Evolutionary conservation across 1,140 invertebrate species (phyloP).

Genomic region (Asobara japonica): DNA sequence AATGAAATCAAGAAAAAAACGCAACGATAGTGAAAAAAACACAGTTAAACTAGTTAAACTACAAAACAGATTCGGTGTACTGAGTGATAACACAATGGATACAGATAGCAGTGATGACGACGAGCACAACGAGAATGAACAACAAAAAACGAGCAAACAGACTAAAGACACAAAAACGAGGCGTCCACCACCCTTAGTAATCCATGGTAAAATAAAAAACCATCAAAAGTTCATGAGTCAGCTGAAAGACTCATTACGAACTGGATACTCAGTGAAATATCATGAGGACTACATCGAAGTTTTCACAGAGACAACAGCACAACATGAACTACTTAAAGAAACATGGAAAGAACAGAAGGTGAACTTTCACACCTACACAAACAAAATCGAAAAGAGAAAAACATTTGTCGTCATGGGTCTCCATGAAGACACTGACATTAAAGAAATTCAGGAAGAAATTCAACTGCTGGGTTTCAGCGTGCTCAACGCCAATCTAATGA

Average conservation of each 20-base stretch:
- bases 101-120: no score
- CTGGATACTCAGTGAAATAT: background rate
- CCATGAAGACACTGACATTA: constrained; percentile 16
- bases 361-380: constrained; percentile 18
- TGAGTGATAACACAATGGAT: no score
- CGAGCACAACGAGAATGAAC: no score
- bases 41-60: no score
- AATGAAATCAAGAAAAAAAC: no score
- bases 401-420: constrained; percentile 32
- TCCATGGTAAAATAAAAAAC: constrained; percentile 1
- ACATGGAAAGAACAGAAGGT: background rate
- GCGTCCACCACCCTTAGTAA: background rate
- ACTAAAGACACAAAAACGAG: constrained; percentile 2
- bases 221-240: background rate
- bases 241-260: background rate
- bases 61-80: no score
- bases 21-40: no score
- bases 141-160: no score
- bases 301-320: background rate
- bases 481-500: constrained; percentile 24
- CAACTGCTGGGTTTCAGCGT: background rate
- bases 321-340: background rate
- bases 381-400: constrained; percentile 14
- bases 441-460: constrained; percentile 34
- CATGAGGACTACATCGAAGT: background rate